A percentile compares a stretch with the other conserved stretches of the same genome.
These are phyloP conservation scores for Carterocephalus palaemon DNA, from an alignment of 2,888 invertebrate genomes.

Conservation along the genomic window DNA sequence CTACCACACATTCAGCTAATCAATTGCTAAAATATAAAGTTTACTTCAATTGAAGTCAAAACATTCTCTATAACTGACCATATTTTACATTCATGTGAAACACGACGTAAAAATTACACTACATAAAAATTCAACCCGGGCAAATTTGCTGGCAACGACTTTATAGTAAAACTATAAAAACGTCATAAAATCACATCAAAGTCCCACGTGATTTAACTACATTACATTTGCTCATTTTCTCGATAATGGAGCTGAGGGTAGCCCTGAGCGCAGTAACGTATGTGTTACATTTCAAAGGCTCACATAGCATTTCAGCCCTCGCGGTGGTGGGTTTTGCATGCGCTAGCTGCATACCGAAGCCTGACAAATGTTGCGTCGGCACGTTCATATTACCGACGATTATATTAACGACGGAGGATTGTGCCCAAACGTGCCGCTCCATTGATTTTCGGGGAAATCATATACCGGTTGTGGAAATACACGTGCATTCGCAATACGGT, in stretches of 20 bases:
- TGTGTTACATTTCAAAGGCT: not conserved
- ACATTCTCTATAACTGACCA: too few relatives aligned
- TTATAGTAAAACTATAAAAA: too few relatives aligned
- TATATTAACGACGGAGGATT: constrained; percentile 47
- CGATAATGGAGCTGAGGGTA: constrained; percentile 2
- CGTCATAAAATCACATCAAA: constrained; percentile 4
- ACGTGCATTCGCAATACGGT: not conserved
- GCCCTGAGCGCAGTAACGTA: not conserved
- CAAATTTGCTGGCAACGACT: too few relatives aligned
- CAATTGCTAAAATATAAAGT: too few relatives aligned
- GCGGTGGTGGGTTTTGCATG: constrained; percentile 32
- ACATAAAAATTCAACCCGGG: too few relatives aligned
- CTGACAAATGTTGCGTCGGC: constrained; percentile 45
- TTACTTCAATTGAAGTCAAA: too few relatives aligned
- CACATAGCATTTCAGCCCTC: not conserved
- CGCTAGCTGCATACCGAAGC: constrained; percentile 29
- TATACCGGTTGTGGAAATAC: constrained; percentile 1
- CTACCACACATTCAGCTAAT: too few relatives aligned
- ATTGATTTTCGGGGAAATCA: constrained; percentile 24
- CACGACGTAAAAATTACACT: too few relatives aligned
- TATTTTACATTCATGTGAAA: too few relatives aligned
- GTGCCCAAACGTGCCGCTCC: constrained; percentile 46
- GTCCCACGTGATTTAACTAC: constrained; percentile 5
- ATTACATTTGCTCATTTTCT: not conserved
- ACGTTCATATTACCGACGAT: constrained; percentile 43